Evolutionary conservation across 1,140 invertebrate species (phyloP).

Genomic region (Drosophila asahinai): DNA sequence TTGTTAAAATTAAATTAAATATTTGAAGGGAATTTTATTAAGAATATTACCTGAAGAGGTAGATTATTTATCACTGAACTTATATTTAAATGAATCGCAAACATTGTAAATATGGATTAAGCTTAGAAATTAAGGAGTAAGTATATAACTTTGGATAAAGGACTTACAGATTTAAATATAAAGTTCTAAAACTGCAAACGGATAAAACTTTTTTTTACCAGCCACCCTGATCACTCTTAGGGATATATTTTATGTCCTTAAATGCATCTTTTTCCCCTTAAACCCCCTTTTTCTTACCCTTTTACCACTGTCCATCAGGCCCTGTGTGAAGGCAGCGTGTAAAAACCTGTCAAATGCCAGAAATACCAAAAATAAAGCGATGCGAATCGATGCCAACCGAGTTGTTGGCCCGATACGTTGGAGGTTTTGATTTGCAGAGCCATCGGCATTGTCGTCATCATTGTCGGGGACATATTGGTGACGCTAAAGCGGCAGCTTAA

Average conservation of each 20-base stretch:
- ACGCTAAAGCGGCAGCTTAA: constrained; percentile 49
- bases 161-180: too few species aligned
- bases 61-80: neutral
- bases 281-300: too few species aligned
- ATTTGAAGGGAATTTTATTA: neutral
- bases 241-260: too few species aligned
- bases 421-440: constrained; percentile 68
- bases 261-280: too few species aligned
- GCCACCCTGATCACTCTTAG: too few species aligned
- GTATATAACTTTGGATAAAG: too few species aligned
- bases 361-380: constrained; percentile 75
- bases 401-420: constrained; percentile 62
- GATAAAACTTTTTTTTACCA: too few species aligned
- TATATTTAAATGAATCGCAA: neutral
- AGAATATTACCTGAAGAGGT: too few species aligned
- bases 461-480: constrained; percentile 73
- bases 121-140: too few species aligned
- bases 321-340: constrained; percentile 28
- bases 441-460: constrained; percentile 27
- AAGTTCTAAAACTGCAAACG: too few species aligned
- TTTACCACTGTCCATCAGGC: constrained; percentile 38
- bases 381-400: constrained; percentile 65
- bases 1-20: neutral
- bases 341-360: constrained; percentile 77
- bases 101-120: too few species aligned